phyloP scores from a whole-genome alignment of 2,113 vertebrate species.

The Hydrolagus affinis region DNA sequence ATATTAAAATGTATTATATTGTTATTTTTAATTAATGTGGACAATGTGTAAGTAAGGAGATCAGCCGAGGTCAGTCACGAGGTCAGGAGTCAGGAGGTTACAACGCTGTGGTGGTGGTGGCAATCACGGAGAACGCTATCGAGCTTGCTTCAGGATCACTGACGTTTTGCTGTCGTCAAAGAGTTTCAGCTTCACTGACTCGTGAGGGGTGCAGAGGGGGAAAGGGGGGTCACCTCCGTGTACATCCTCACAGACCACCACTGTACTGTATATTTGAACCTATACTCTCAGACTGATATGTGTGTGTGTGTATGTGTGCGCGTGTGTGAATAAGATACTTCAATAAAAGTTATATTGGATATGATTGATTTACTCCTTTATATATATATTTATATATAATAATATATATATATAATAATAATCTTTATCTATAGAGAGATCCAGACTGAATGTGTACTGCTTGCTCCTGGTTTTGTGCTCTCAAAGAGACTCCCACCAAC shows the following conservation, averaged over 20 bases:
- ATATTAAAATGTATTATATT: background rate
- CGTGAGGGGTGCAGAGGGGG: too few relatives aligned
- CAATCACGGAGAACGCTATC: background rate
- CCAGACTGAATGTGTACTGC: background rate
- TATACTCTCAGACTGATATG: constrained; percentile 14
- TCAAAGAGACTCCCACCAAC: too few relatives aligned
- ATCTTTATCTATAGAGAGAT: background rate
- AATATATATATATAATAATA: too few relatives aligned
- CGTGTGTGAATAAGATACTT: constrained; percentile 13
- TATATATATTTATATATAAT: too few relatives aligned
- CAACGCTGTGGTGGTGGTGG: background rate
- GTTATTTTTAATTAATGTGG: background rate
- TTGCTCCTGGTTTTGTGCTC: background rate
- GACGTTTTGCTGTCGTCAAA: background rate
- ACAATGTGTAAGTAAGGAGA: background rate
- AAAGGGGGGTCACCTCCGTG: too few relatives aligned
- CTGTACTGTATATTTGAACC: background rate
- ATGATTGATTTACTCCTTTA: constrained; percentile 8
- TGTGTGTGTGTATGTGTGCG: too few relatives aligned
- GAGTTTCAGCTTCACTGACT: too few relatives aligned
- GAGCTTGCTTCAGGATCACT: background rate
- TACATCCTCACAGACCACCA: background rate
- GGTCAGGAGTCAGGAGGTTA: background rate
- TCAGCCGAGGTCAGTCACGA: background rate
- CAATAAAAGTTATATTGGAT: background rate